Base-by-base conservation (phyloP, 2,888 invertebrate species). In the Sesamia inferens region DNA sequence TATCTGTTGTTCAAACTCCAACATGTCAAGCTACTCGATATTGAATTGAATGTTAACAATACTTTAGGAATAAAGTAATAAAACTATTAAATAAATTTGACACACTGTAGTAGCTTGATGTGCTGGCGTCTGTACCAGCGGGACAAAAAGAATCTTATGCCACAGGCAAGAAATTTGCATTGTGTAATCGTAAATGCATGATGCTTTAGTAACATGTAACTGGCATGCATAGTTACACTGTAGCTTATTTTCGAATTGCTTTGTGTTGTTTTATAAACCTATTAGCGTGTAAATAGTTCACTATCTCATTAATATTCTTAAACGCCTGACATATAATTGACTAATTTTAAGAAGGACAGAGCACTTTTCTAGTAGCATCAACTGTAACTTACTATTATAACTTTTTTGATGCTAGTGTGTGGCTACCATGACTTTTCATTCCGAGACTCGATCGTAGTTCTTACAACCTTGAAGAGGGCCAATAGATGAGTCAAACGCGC, bases 291-390 rank as follows among this genome's bases (percentile, higher is more conserved):
- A 47, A 58, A 47, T 67, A 63, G 58, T 71, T 13, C 13, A 24
- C 39, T 24, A 66, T 31, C 10, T 59, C 22, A 31, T n/a, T 57
- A 64, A 64, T 55, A 64, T 77, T 70, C 8, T 39, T 68, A 58
- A 48, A 70, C 73, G 65, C 62, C 1, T 73, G 70, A 59, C 39
- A 71, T 51, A 13, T 82, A 81, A 78, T 81, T 81, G 82, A 81
- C 81, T 4, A 63, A 61, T 59, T 72, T 75, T 54, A 11, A 31
- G 67, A 71, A 69, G 66, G 66, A 73, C 51, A 14, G 62, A 76
- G 64, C 48, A 42, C 24, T 24, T 24, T 4, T 11, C 44, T n/a
- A 8, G n/a, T 14, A 68, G 22, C n/a, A 16, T 54, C 22, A 47
- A 24, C 7, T 58, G 39, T 58, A 14, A 10, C 63, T 11, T 22